Evolutionary conservation across 2,797 vertebrate genomes (phyloP).

Genomic region (Sardinella longiceps): DNA sequence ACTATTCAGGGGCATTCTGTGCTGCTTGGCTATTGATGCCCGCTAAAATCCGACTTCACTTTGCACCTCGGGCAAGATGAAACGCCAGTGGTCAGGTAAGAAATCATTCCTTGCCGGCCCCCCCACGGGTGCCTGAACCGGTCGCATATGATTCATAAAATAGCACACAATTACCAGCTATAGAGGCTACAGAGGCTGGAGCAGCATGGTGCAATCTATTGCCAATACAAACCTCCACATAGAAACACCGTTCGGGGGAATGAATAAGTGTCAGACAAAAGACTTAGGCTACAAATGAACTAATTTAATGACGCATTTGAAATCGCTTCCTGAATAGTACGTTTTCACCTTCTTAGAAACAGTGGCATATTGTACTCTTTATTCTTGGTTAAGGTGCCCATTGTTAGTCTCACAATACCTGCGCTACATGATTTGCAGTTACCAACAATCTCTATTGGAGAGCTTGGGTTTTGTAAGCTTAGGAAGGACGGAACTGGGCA

Average conservation of each 20-base stretch:
- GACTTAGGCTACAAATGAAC: not conserved
- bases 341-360: not conserved
- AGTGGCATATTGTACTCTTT: not conserved
- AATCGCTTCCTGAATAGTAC: not conserved
- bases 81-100: conserved; percentile 1
- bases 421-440: not conserved
- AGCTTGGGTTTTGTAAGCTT: not conserved
- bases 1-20: conserved; percentile 14
- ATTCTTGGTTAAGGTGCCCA: not conserved
- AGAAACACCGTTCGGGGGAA: not conserved
- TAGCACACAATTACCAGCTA: not conserved
- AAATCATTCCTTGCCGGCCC: not conserved
- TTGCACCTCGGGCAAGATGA: not conserved
- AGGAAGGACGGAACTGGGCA: not conserved
- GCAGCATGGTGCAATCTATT: not conserved
- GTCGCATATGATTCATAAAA: not conserved
- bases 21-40: not conserved
- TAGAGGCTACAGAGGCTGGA: not conserved
- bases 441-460: not conserved
- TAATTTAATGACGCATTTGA: not conserved
- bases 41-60: not conserved
- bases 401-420: not conserved
- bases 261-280: not conserved
- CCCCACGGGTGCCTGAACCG: not conserved
- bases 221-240: not conserved